phyloP scores from a whole-genome alignment of 37 sponge, comb jelly and placozoan species.

The Ephydatia muelleri region DNA sequence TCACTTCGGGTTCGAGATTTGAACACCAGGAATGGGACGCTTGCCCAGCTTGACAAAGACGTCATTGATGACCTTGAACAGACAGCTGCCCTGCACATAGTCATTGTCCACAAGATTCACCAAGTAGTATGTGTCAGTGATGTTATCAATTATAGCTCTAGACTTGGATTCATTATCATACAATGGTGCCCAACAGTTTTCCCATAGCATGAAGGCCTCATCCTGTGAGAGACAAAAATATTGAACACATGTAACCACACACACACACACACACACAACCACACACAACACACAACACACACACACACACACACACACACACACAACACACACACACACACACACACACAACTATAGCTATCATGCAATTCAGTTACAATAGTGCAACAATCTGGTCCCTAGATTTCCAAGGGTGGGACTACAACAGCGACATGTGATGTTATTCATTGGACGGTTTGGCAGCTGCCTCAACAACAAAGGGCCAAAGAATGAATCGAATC shows the following conservation, averaged over 20 bases:
- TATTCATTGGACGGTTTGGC: no score
- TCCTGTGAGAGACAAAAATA: constrained; percentile 37
- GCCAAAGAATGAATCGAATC: no score
- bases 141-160: constrained; percentile 47
- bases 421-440: no score
- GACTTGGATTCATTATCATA: constrained; percentile 76
- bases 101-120: constrained; percentile 97
- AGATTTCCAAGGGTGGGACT: neutral
- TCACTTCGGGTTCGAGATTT: neutral
- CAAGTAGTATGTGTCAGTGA: constrained; percentile 78
- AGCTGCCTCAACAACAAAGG: no score
- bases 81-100: constrained; percentile 80
- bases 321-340: no score
- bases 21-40: neutral
- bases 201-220: constrained; percentile 88
- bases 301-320: no score
- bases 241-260: no score
- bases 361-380: neutral
- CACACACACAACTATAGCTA: no score
- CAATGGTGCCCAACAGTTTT: constrained; percentile 78
- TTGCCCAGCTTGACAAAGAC: constrained; percentile 54
- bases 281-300: no score
- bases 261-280: no score
- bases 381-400: neutral
- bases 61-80: constrained; percentile 75